Percentiles rank a stretch among this genome's conserved stretches.
Evolutionary conservation across 2,113 vertebrate species (phyloP).

Genomic region (Cynoglossus semilaevis): DNA sequence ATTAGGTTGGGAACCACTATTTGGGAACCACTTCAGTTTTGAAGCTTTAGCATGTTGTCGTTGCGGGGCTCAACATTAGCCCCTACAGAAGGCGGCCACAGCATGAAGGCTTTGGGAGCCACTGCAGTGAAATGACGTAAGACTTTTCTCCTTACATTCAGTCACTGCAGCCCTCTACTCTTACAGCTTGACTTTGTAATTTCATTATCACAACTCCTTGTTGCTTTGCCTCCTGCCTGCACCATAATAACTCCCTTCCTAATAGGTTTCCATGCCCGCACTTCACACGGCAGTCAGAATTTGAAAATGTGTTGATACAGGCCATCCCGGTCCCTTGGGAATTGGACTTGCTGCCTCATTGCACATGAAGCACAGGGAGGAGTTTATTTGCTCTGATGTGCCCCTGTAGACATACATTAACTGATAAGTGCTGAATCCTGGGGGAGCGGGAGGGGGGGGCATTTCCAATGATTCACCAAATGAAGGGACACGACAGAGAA

Average conservation of each 20-base stretch:
- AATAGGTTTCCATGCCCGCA: slow-evolving; percentile 35
- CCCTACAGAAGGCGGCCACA: no score
- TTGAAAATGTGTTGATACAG: slow-evolving; percentile 58
- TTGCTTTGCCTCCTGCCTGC: slow-evolving; percentile 4
- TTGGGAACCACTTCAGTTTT: no score
- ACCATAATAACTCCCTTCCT: slow-evolving; percentile 25
- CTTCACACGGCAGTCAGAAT: slow-evolving; percentile 25
- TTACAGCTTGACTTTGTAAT: slow-evolving; percentile 7
- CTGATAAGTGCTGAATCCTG: slow-evolving; percentile 54
- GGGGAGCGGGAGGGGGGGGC: slow-evolving; percentile 17
- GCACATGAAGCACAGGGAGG: slow-evolving; percentile 52
- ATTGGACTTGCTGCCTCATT: slow-evolving; percentile 58
- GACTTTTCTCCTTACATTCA: no score
- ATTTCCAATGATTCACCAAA: slow-evolving; percentile 62
- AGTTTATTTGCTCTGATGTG: slow-evolving; percentile 55
- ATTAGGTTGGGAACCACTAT: no score
- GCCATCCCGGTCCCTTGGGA: slow-evolving; percentile 30
- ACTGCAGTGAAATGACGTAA: no score
- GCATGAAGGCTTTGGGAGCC: no score
- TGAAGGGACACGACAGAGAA: slow-evolving; percentile 45
- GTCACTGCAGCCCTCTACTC: neutral
- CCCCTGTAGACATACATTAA: slow-evolving; percentile 59
- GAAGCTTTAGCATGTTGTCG: no score
- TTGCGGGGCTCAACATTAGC: no score
- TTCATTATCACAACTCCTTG: slow-evolving; percentile 14